Evolutionary conservation across 1,140 invertebrate species (phyloP).

Genomic region (Caligus rogercresseyi): DNA sequence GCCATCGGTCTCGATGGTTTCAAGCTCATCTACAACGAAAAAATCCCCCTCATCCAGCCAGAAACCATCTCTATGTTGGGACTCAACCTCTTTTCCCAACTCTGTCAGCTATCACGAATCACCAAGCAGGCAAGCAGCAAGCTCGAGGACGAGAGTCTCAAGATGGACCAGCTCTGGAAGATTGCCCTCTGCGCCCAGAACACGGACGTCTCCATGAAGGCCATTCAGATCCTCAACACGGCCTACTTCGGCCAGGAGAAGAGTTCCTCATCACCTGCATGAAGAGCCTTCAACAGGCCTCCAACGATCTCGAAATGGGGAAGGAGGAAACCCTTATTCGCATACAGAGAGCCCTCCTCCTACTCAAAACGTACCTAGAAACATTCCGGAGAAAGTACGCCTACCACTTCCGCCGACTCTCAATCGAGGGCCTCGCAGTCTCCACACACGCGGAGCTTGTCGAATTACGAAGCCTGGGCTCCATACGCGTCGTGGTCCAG

Average conservation of each 20-base stretch:
- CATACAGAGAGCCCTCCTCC: constrained; percentile 65
- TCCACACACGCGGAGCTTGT: constrained; percentile 42
- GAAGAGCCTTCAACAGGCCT: constrained; percentile 62
- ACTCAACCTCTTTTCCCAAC: constrained; percentile 68
- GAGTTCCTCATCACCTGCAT: constrained; percentile 73
- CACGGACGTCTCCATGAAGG: constrained; percentile 80
- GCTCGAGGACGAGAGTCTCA: constrained; percentile 35
- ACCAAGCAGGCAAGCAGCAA: constrained; percentile 27
- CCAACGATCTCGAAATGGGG: constrained; percentile 43
- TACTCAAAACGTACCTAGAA: constrained; percentile 78
- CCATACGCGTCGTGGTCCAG: constrained; percentile 56
- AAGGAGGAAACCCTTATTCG: constrained; percentile 64
- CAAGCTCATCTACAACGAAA: constrained; percentile 67
- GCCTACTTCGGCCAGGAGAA: constrained; percentile 83
- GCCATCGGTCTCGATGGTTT: constrained; percentile 66
- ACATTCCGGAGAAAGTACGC: constrained; percentile 71
- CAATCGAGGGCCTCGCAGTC: constrained; percentile 56
- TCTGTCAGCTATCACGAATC: constrained; percentile 61
- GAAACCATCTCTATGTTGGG: constrained; percentile 80
- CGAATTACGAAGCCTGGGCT: constrained; percentile 36
- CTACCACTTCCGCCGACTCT: constrained; percentile 64
- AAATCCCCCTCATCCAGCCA: constrained; percentile 65
- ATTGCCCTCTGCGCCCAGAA: constrained; percentile 70
- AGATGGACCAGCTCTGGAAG: constrained; percentile 83
- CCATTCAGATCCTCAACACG: constrained; percentile 77